Conservation (phyloP, 2,888 invertebrate genomes). For the Mythimna lalbum region DNA sequence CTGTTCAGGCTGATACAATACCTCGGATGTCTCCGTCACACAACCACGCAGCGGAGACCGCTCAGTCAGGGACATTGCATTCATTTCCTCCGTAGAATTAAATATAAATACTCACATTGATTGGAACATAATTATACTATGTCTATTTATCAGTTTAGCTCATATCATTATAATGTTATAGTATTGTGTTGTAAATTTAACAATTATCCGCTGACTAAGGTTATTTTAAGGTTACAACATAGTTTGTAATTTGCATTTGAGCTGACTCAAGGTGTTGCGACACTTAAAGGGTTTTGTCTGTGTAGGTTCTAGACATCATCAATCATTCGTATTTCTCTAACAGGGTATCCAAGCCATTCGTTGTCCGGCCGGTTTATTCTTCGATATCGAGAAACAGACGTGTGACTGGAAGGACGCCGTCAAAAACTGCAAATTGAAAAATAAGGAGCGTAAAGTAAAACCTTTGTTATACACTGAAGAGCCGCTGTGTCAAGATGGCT, state of each 20-base stretch:
- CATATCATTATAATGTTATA: neutral
- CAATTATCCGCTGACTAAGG: neutral
- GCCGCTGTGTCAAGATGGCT: conserved; percentile 96
- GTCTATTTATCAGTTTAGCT: neutral
- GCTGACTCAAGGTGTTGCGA: conserved; percentile 11
- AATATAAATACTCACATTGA: neutral
- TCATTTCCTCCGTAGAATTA: conserved; percentile 7
- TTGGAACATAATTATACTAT: neutral
- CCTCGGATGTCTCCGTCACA: conserved; percentile 20
- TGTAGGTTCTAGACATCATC: neutral
- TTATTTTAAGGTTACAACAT: conserved; percentile 10
- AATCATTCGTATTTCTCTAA: conserved; percentile 63
- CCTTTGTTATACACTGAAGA: conserved; percentile 97
- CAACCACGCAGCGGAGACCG: neutral
- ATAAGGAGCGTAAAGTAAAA: conserved; percentile 96
- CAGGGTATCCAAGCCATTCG: conserved; percentile 98
- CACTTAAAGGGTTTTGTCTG: neutral
- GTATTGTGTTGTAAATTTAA: neutral
- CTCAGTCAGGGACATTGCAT: conserved; percentile 18
- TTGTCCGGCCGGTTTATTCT: conserved; percentile 97
- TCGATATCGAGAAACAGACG: conserved; percentile 98
- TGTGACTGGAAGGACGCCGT: conserved; percentile 98
- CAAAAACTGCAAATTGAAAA: conserved; percentile 97
- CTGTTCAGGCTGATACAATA: conserved; percentile 33
- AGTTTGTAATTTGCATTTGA: conserved; percentile 18